Evolutionary conservation across 2,888 invertebrate genomes (phyloP).

Genomic region (Drosophila buzzatii): DNA sequence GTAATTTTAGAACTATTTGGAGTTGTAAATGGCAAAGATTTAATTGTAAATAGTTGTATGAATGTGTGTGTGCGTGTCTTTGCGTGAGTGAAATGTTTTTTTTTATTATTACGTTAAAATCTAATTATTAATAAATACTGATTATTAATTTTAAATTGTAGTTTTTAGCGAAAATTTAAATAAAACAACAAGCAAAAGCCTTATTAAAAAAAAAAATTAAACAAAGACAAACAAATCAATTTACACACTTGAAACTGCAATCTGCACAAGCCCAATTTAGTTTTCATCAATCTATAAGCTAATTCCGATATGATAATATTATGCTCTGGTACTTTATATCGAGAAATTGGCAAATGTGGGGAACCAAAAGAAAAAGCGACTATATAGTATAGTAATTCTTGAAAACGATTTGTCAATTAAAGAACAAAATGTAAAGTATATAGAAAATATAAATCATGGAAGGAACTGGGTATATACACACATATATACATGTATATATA

Average conservation of each 20-base stretch:
- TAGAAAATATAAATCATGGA: conserved; percentile 8
- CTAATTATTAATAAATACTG: conserved; percentile 73
- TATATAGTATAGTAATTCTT: conserved; percentile 16
- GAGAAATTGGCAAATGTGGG: conserved; percentile 23
- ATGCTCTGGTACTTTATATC: neutral
- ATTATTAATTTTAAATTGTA: conserved; percentile 79
- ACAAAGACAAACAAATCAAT: conserved; percentile 26
- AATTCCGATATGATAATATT: conserved; percentile 9
- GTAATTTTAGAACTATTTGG: conserved; percentile 53
- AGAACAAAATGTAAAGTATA: conserved; percentile 10
- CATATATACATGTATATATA: neutral
- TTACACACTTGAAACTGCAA: conserved; percentile 31
- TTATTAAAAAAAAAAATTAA: conserved; percentile 64
- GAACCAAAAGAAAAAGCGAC: conserved; percentile 17
- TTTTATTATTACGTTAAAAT: conserved; percentile 74
- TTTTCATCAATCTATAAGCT: conserved; percentile 34
- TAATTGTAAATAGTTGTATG: conserved; percentile 66
- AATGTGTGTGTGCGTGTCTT: neutral
- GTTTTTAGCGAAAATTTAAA: conserved; percentile 79
- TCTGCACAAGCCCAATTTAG: conserved; percentile 49
- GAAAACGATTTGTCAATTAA: conserved; percentile 58
- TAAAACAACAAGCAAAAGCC: conserved; percentile 76
- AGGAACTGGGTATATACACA: conserved; percentile 7
- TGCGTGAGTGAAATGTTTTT: conserved; percentile 61
- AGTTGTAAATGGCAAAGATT: conserved; percentile 48